Evolutionary conservation across 2,797 vertebrate species (phyloP).

Genomic region (Psittacula echo): DNA sequence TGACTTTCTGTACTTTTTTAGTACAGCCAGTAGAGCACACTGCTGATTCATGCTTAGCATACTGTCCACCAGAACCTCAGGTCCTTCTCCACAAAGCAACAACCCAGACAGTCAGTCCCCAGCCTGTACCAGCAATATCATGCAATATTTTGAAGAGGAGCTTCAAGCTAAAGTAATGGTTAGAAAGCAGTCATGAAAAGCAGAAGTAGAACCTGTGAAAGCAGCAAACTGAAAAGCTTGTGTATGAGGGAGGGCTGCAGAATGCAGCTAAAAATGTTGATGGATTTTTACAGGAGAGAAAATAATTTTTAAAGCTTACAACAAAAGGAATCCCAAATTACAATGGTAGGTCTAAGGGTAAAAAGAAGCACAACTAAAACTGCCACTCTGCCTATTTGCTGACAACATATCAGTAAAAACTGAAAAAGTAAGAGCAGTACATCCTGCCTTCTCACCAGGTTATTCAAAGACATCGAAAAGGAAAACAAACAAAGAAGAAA

Average conservation of each 20-base stretch:
- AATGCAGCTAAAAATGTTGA: neutral
- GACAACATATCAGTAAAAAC: neutral
- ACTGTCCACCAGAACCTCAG: neutral
- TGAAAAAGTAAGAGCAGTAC: neutral
- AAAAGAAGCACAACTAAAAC: neutral
- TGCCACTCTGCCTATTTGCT: neutral
- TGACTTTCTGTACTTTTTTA: neutral
- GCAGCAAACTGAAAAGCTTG: neutral
- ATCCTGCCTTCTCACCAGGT: neutral
- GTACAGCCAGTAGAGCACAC: neutral
- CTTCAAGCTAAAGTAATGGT: neutral
- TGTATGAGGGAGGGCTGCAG: neutral
- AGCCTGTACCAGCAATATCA: neutral
- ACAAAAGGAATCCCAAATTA: neutral
- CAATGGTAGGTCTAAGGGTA: neutral
- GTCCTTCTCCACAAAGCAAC: neutral
- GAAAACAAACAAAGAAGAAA: conserved; percentile 34
- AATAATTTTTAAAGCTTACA: neutral
- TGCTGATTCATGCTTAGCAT: neutral
- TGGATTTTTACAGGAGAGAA: neutral
- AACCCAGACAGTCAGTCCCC: neutral
- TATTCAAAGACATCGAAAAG: conserved; percentile 35
- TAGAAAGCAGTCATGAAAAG: neutral
- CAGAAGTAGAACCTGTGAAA: neutral
- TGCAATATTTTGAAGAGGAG: neutral